A percentile compares a stretch with the other conserved stretches of the same genome.
Conservation (phyloP, 2,888 invertebrate species). For the Drosophila borborema region DNA sequence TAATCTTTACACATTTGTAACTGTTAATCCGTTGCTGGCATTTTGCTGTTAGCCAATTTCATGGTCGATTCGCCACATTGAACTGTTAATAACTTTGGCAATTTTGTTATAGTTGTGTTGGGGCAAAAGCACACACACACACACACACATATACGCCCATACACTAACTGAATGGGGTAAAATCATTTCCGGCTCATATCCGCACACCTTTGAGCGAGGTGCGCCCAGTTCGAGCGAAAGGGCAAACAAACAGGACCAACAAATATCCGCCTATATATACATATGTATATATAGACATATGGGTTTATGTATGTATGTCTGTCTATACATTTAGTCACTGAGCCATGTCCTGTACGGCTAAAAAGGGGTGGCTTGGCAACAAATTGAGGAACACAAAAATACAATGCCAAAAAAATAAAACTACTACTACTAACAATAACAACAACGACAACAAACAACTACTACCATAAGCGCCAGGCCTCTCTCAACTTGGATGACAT, state of each 20-base stretch:
- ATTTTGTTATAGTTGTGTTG: slow-evolving; percentile 12
- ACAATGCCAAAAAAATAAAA: slow-evolving; percentile 26
- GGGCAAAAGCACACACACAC: background rate
- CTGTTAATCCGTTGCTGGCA: slow-evolving; percentile 16
- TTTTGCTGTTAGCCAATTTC: slow-evolving; percentile 20
- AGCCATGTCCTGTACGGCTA: slow-evolving; percentile 59
- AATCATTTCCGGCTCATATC: slow-evolving; percentile 73
- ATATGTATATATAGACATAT: too few relatives aligned
- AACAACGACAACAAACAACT: slow-evolving; percentile 27
- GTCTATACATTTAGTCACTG: slow-evolving; percentile 25
- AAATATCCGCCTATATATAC: slow-evolving; percentile 11
- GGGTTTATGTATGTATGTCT: background rate
- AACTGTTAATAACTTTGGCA: slow-evolving; percentile 29
- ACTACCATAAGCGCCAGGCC: slow-evolving; percentile 49
- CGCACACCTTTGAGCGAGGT: slow-evolving; percentile 51
- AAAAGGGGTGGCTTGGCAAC: slow-evolving; percentile 65
- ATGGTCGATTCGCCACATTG: slow-evolving; percentile 9
- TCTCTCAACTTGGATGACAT: slow-evolving; percentile 72
- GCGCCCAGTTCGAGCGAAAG: slow-evolving; percentile 44
- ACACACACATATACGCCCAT: background rate
- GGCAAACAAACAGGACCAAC: slow-evolving; percentile 31
- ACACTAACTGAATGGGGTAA: slow-evolving; percentile 57
- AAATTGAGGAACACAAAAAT: slow-evolving; percentile 37
- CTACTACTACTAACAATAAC: slow-evolving; percentile 6
- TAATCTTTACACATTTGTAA: background rate